phyloP scores from a whole-genome alignment of 2,113 vertebrate genomes.

The Monarcha castaneiventris region DNA sequence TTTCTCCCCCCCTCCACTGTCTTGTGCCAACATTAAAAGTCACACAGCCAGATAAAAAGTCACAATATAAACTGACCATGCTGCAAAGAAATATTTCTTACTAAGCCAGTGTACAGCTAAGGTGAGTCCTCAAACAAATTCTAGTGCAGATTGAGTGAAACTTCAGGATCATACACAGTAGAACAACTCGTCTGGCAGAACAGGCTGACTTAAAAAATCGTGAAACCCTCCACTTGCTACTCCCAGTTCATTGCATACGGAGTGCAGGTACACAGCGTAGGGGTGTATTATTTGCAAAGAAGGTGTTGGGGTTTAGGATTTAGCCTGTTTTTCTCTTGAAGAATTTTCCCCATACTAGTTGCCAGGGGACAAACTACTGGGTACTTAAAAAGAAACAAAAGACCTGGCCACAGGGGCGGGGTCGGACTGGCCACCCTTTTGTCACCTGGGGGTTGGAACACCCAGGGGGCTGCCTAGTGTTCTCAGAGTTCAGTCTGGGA shows the following conservation, averaged over 20 bases:
- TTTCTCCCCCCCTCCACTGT: rapidly evolving
- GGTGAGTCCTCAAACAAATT: not conserved
- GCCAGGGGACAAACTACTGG: no score
- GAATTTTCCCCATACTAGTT: no score
- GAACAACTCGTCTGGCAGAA: not conserved
- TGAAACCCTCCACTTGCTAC: not conserved
- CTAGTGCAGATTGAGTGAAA: not conserved
- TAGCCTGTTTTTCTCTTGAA: no score
- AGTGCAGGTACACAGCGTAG: not conserved
- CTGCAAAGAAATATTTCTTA: not conserved
- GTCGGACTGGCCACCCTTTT: no score
- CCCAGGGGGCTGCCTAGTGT: no score
- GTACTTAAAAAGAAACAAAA: no score
- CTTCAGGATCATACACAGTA: not conserved
- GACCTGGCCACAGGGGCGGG: no score
- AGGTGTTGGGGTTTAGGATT: no score
- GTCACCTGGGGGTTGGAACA: no score
- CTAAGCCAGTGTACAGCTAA: not conserved
- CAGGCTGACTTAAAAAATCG: not conserved
- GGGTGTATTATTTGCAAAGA: not conserved
- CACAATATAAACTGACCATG: not conserved
- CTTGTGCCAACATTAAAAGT: not conserved
- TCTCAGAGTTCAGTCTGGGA: no score
- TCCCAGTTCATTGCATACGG: not conserved
- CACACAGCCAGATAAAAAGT: not conserved